phyloP scores from a whole-genome alignment of 2,113 vertebrate genomes.

The Microcebus jonahi region DNA sequence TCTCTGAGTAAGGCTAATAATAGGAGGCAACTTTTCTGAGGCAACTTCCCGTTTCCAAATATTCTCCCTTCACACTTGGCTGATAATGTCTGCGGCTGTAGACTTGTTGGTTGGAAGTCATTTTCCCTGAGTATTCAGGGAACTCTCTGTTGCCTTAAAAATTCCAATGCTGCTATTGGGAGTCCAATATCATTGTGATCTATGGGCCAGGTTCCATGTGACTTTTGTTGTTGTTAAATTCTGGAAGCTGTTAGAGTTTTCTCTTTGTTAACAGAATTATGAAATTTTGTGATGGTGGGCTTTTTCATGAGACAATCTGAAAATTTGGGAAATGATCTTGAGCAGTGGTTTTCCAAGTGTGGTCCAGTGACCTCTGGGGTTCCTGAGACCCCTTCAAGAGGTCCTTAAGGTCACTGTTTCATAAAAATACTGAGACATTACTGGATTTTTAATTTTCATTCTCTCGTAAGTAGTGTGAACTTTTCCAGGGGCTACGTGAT shows the following conservation, averaged over 20 bases:
- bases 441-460: background rate
- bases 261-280: background rate
- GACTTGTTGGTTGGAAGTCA: background rate
- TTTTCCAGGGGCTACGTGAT: background rate
- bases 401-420: background rate
- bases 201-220: background rate
- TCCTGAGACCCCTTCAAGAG: background rate
- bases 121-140: background rate
- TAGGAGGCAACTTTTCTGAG: background rate
- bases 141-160: background rate
- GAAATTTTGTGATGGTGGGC: background rate
- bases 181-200: background rate
- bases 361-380: background rate
- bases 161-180: background rate
- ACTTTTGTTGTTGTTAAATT: background rate
- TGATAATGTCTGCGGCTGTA: background rate
- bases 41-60: background rate
- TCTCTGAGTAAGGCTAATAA: background rate
- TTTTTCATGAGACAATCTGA: background rate
- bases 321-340: background rate
- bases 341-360: background rate
- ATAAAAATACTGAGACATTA: background rate
- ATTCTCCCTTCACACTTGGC: background rate
- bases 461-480: background rate
- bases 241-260: background rate